These are phyloP conservation scores for Tortricodes alternella DNA, from an alignment of 2,888 invertebrate genomes.

Conservation along the genomic window DNA sequence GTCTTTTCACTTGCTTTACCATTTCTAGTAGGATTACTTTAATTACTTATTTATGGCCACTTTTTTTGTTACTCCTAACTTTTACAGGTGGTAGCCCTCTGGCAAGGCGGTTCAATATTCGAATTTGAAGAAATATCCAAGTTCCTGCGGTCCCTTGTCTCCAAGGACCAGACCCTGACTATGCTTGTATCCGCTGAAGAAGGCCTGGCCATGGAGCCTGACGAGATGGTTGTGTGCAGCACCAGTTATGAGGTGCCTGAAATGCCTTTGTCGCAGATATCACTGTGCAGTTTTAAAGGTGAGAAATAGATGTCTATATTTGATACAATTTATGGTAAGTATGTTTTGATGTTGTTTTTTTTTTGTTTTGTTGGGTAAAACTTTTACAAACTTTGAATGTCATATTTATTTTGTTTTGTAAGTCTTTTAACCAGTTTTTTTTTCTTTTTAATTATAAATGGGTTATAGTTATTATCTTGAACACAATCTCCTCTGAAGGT, in stretches of 20 bases:
- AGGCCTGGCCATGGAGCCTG: constrained; percentile 61
- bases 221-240: constrained; percentile 66
- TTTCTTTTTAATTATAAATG: no score
- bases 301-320: neutral
- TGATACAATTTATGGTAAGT: no score
- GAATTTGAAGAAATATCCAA: constrained; percentile 63
- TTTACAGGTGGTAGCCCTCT: constrained; percentile 67
- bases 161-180: constrained; percentile 54
- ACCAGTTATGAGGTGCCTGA: constrained; percentile 62
- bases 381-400: no score
- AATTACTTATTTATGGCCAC: neutral
- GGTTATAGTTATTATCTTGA: no score
- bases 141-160: constrained; percentile 52
- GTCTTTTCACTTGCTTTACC: no score
- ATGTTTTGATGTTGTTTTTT: no score
- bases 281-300: constrained; percentile 67
- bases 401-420: no score
- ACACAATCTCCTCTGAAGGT: no score
- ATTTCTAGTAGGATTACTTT: neutral
- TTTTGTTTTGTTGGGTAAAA: no score
- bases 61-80: no score
- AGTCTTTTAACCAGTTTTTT: no score
- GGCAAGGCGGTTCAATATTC: constrained; percentile 67
- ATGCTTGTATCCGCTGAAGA: constrained; percentile 67
- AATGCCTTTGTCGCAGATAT: constrained; percentile 63